Evolutionary conservation across 1,140 invertebrate species (phyloP).

Genomic region (Platyura marginata): DNA sequence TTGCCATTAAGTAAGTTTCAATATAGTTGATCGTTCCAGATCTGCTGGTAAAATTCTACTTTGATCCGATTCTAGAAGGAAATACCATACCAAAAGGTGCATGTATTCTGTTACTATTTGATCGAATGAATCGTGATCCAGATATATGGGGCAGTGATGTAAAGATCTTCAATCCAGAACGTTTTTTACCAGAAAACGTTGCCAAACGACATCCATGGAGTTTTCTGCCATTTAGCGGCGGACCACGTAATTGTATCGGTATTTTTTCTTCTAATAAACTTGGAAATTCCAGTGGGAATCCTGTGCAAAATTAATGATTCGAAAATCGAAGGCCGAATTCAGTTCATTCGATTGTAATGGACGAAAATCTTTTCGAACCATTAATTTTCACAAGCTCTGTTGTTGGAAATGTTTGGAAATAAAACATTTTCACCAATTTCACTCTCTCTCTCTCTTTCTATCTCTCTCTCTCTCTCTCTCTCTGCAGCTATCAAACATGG

Average conservation of each 20-base stretch:
- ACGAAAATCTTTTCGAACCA: too few species aligned
- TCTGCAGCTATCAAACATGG: conserved; percentile 5
- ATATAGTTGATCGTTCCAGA: neutral
- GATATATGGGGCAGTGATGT: conserved; percentile 38
- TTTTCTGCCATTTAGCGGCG: conserved; percentile 41
- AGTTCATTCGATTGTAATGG: too few species aligned
- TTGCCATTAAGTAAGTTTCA: neutral
- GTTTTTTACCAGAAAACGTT: conserved; percentile 36
- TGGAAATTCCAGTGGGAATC: too few species aligned
- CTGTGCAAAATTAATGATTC: too few species aligned
- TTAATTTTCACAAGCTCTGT: too few species aligned
- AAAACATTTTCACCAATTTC: too few species aligned
- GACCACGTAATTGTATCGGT: conserved; percentile 40
- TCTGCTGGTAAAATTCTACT: neutral
- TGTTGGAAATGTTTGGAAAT: too few species aligned
- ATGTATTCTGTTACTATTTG: conserved; percentile 16
- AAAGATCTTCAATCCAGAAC: conserved; percentile 43
- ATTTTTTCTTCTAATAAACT: too few species aligned
- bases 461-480: too few species aligned
- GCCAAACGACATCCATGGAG: conserved; percentile 26
- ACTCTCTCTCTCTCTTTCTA: too few species aligned
- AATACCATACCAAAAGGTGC: conserved; percentile 19
- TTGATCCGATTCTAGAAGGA: neutral
- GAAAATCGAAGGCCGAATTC: too few species aligned
- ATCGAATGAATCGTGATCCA: conserved; percentile 28